Base-by-base conservation (phyloP, 1,140 invertebrate species). In the Campoletis sonorensis region DNA sequence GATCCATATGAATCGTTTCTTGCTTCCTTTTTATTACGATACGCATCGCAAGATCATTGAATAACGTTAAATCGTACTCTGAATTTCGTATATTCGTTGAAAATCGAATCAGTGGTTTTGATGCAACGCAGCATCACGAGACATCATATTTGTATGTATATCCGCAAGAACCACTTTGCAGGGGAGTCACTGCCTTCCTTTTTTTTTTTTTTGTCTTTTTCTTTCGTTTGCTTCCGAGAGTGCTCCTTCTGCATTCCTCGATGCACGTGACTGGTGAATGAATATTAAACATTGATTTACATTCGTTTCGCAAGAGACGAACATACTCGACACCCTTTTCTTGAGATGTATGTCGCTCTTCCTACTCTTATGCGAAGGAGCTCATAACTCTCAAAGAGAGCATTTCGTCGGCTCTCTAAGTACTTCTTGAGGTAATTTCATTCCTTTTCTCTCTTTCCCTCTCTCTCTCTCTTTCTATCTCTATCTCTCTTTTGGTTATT, bases 251-350 rank as follows among this genome's bases (percentile, higher is more conserved):
- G 67, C 27, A 70, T 70, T 70, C 67, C 67, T 16, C 67, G 16
- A 21, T 70, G 67, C 67, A 70, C 67, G 67, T 70, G 67, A 70
- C 67, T 33, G 30, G 11, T 33, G 67, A 30, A 70, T 70, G 67
- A 70, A 70, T 70, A 70, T 70, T 70, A 70, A 70, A 33, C 67
- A 70, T 70, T 70, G 30, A 70, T 70, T 70, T 70, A 33, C 67
- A 70, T 70, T 70, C 67, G 67, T 70, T 70, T 33, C 16, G 21
- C 67, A 30, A 33, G 67, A 70, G 67, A 33, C 16, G 30, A 15
- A 10, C 11, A 21, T 30, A 70, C 67, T 70, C 67, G 30, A 70
- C 67, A 70, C 67, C 30, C 30, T 33, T 70, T 70, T 70, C 30
- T 21, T 15, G 23, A 70, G 30, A 21, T 18, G n/a, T 18, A 33